These are phyloP conservation scores for Dipodomys merriami DNA, from an alignment of 2,113 vertebrate genomes.

Conservation along the genomic window DNA sequence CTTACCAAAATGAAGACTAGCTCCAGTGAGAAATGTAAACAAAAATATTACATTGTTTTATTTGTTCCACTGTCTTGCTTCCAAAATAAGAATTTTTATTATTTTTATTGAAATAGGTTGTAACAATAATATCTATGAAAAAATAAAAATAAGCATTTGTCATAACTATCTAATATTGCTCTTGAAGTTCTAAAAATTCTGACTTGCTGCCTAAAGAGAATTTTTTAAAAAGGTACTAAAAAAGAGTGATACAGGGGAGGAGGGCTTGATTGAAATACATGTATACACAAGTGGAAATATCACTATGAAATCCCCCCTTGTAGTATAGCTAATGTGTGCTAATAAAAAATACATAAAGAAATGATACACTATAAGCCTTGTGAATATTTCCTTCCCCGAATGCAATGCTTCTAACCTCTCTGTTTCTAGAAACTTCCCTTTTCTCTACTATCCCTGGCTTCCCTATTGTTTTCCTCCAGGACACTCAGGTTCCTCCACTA, in stretches of 20 bases:
- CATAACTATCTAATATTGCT: background rate
- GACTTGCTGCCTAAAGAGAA: background rate
- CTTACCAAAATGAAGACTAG: slow-evolving; percentile 65
- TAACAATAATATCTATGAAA: background rate
- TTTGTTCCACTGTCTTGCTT: background rate
- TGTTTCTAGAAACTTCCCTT: background rate
- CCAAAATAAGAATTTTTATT: background rate
- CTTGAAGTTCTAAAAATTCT: background rate
- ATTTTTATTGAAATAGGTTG: background rate
- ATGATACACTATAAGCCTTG: background rate
- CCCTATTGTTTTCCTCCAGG: background rate
- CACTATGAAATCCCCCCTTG: no score
- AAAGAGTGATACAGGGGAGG: no score
- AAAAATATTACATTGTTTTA: background rate
- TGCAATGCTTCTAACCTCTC: background rate
- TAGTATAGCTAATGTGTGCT: no score
- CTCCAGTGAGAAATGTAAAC: background rate
- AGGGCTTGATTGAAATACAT: no score
- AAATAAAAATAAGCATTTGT: background rate
- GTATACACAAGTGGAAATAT: no score
- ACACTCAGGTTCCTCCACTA: background rate
- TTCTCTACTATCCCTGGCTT: background rate
- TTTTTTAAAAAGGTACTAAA: no score
- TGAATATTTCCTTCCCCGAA: background rate
- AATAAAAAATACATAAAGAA: no score